Base-by-base conservation (phyloP, 2,797 vertebrate species). In the Sphenodon punctatus region DNA sequence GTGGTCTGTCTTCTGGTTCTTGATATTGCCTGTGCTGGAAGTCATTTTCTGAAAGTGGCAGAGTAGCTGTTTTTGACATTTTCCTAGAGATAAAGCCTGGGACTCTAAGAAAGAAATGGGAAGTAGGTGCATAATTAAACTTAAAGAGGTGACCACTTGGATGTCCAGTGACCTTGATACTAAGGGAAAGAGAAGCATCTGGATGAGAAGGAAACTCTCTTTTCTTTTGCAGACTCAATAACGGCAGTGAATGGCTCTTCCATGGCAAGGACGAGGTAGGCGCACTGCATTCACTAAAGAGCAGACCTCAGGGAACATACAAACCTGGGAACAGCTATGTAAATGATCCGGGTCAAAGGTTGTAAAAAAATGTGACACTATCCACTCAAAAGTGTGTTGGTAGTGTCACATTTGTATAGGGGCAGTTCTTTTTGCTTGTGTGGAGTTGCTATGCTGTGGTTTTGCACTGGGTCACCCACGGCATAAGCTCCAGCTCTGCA, bases 261-360 rank as follows among this genome's bases (percentile, higher is more conserved):
- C 98, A 99, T n/a, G 98, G 97, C 94, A 99, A 97, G 95, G 98
- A 99, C 39, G 98, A 99, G 97, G 99, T 98, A 92, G 94, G 97
- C 89, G 48, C 46, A 13, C 27, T 2, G 4, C 22, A 30, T 48
- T 20, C 71, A 15, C 32, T 68, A 32, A 64, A 51, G 38, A 1
- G 1, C 23, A 63, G n/a, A 5, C 6, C 12, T 2, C 1, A 30
- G 14, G 17, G 53, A 53, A 27, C 15, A 9, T 8, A 5, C 16
- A 27, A 16, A 36, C 23, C 25, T 27, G 32, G 22, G 58, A 67
- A 14, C 14, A 14, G 43, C 30, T 34, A 30, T 42, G 25, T 9
- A 7, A 39, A 27, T 56, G 9, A 38, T 19, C n/a, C 32, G n/a
- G n/a, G n/a, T n/a, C n/a, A n/a, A n/a, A n/a, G 10, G 42, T 42